Evolutionary conservation across 2,113 vertebrate genomes (phyloP).

Genomic region (Anolis carolinensis): DNA sequence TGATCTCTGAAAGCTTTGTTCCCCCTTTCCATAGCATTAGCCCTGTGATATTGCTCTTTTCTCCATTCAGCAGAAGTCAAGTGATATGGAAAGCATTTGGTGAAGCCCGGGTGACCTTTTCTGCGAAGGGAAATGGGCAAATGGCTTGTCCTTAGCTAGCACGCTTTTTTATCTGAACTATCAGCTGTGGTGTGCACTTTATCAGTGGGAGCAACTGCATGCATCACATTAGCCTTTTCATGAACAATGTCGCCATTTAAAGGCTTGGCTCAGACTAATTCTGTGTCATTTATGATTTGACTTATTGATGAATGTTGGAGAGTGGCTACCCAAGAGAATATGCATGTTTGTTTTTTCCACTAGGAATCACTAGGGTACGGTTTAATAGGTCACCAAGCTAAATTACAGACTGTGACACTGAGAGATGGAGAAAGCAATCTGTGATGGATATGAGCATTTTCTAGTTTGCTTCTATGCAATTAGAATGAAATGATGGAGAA

Average conservation of each 20-base stretch:
- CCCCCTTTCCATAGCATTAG: conserved; percentile 12
- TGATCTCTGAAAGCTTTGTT: neutral
- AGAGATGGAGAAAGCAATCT: neutral
- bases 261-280: conserved; percentile 26
- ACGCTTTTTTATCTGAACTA: neutral
- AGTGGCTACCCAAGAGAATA: conserved; percentile 28
- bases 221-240: neutral
- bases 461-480: neutral
- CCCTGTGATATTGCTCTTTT: neutral
- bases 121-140: conserved; percentile 10
- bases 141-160: conserved; percentile 11
- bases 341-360: neutral
- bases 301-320: conserved; percentile 37
- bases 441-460: neutral
- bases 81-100: conserved; percentile 32
- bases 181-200: neutral
- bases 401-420: neutral
- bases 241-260: conserved; percentile 30
- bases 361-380: neutral
- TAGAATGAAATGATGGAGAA: neutral
- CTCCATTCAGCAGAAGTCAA: conserved; percentile 21
- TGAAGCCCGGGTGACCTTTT: conserved; percentile 9
- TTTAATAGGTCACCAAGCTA: neutral
- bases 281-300: conserved; percentile 5
- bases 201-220: conserved; percentile 11